Evolutionary conservation across 35 echinoderm and acorn worm species (phyloP).

Genomic region (Lytechinus variegatus): DNA sequence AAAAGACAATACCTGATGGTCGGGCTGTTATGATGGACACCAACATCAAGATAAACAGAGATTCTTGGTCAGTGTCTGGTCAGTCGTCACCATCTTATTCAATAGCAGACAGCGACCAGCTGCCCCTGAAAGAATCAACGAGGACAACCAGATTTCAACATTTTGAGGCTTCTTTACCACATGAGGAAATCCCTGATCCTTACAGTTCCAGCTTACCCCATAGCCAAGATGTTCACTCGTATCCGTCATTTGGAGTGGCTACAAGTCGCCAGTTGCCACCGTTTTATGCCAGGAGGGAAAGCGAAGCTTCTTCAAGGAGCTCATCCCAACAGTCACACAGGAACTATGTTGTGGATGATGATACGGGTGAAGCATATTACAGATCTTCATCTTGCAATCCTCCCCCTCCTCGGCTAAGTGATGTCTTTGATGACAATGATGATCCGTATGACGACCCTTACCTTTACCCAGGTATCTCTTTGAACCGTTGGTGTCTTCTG

Average conservation of each 20-base stretch:
- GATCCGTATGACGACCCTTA: neutral
- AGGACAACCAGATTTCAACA: neutral
- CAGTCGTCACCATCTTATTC: neutral
- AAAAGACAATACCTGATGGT: neutral
- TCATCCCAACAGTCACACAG: neutral
- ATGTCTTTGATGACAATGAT: neutral
- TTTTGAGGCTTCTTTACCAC: neutral
- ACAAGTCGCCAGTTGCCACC: conserved; percentile 1
- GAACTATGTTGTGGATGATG: conserved; percentile 15
- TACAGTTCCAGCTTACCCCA: neutral
- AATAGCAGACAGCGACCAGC: neutral
- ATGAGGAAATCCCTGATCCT: neutral
- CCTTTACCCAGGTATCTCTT: neutral
- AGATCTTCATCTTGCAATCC: neutral
- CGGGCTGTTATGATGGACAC: neutral
- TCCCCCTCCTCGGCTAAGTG: neutral
- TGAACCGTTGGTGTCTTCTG: neutral
- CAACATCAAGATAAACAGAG: neutral
- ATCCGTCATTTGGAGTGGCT: neutral
- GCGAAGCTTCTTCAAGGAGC: neutral
- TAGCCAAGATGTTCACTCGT: neutral
- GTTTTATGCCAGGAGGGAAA: conserved; percentile 9
- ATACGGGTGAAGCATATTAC: conserved; percentile 34
- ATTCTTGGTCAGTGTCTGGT: neutral
- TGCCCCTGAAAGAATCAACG: neutral